Evolutionary conservation across 2,797 vertebrate species (phyloP), one percentile per base, ranked within the genome.

Genomic region (Poecile montanus): DNA sequence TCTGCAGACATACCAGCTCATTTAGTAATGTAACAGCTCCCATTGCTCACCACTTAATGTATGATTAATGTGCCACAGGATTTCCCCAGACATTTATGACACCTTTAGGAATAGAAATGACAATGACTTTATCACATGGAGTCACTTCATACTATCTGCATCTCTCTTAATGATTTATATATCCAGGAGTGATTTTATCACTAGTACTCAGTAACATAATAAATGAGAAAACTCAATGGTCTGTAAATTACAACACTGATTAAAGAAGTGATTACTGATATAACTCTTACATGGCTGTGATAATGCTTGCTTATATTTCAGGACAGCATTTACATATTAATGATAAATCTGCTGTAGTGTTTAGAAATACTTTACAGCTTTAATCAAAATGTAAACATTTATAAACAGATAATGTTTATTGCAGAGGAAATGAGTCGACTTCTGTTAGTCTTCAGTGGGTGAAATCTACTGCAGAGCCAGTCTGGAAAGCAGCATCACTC

Each of bases 201-300:
- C 95, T 94, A 22, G 63, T 91, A 89, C 84, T 92, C 93, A 77
- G 97, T 77, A 92, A 95, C 20, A 76, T 97, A 97, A 96, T 96
- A 97, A 97, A 97, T 95, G 97, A 95, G 95, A 84, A 94, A 96
- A 97, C 96, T 97, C 97, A 98, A 96, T 97, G 97, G 96, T 93
- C 97, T 97, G 97, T 97, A 96, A 97, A 97, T 98, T 96, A 96
- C 97, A 97, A 95, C 97, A 97, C 94, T 98, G 98, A 98, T 98
- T 97, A 97, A 95, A 97, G 97, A 96, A 93, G 96, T 73, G 97
- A 97, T 96, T 91, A 94, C 95, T 85, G 96, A 81, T 97, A 93
- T 87, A 93, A 91, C 95, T 94, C 94, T 93, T 88, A 95, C 97
- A 96, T 13, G 83, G 61, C 97, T 95, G 66, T 94, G 96, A 92